These are phyloP conservation scores for Petrolisthes cinctipes DNA, from an alignment of 2,888 invertebrate species.

Conservation along the genomic window DNA sequence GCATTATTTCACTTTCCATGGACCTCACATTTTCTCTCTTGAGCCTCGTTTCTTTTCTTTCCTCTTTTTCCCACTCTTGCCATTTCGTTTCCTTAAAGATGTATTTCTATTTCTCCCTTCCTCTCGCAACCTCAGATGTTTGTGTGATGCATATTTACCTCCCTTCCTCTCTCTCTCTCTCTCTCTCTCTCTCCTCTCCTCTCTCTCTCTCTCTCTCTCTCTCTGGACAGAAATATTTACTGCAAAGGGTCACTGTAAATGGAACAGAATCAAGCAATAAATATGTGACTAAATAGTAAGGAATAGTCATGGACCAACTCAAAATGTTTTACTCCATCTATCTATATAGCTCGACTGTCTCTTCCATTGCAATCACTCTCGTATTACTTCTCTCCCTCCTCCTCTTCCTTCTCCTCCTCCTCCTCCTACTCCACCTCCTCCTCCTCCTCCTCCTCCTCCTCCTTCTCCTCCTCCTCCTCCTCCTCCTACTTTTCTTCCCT, in stretches of 20 bases:
- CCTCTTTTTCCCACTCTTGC: neutral
- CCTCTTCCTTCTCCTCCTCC: neutral
- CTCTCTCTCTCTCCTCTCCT: neutral
- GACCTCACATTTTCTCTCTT: neutral
- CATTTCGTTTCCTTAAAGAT: too few species aligned
- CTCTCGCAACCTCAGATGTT: neutral
- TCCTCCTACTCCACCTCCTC: too few species aligned
- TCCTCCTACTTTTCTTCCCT: neutral
- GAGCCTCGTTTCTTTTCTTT: neutral
- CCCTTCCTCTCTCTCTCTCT: constrained; percentile 7
- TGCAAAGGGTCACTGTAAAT: too few species aligned
- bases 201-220: neutral
- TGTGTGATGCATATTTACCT: neutral
- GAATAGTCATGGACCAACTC: too few species aligned
- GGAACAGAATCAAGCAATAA: too few species aligned
- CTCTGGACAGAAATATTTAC: too few species aligned
- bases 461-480: neutral
- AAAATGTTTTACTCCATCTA: too few species aligned
- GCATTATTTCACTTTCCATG: neutral
- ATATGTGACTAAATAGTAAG: too few species aligned
- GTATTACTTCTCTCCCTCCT: neutral
- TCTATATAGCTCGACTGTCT: too few species aligned
- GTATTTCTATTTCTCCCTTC: neutral
- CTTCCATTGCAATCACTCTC: too few species aligned
- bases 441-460: neutral